Evolutionary conservation across 2,113 vertebrate species (phyloP).

Genomic region (Elgaria multicarinata): DNA sequence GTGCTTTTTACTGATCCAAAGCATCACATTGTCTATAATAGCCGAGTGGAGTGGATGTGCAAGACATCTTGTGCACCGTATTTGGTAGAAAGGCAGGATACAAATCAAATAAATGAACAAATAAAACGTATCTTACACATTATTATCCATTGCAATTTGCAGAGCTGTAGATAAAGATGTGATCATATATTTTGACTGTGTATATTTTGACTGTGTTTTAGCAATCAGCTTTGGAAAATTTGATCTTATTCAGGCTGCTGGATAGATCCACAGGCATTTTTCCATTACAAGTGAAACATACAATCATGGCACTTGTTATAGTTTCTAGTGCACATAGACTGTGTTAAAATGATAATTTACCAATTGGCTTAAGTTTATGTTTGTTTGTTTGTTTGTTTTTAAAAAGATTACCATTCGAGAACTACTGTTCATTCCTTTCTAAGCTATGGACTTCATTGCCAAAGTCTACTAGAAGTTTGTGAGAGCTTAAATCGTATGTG

Average conservation of each 20-base stretch:
- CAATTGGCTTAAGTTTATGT: constrained; percentile 50
- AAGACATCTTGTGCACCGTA: too few species aligned
- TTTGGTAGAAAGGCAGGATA: too few species aligned
- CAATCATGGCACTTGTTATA: background rate
- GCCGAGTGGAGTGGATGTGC: constrained; percentile 54
- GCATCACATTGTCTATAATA: background rate
- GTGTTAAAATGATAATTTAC: constrained; percentile 62
- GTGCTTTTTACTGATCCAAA: constrained; percentile 63
- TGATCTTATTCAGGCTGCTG: constrained; percentile 31
- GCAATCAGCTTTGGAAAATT: constrained; percentile 52
- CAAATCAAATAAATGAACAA: constrained; percentile 13
- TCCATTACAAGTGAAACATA: background rate
- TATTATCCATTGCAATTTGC: constrained; percentile 59
- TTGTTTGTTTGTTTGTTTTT: constrained; percentile 11
- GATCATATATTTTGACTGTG: constrained; percentile 49
- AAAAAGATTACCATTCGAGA: constrained; percentile 38
- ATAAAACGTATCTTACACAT: constrained; percentile 60
- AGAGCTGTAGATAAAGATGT: constrained; percentile 56
- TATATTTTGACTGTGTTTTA: constrained; percentile 53
- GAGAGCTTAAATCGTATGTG: background rate
- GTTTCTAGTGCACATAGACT: constrained; percentile 55
- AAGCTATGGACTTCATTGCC: background rate
- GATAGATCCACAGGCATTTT: constrained; percentile 37
- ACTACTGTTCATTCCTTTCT: background rate
- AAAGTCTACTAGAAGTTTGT: background rate